A percentile compares a stretch with the other conserved stretches of the same genome.
phyloP scores from a whole-genome alignment of 2,888 invertebrate genomes.

The Myopa tessellatipennis region DNA sequence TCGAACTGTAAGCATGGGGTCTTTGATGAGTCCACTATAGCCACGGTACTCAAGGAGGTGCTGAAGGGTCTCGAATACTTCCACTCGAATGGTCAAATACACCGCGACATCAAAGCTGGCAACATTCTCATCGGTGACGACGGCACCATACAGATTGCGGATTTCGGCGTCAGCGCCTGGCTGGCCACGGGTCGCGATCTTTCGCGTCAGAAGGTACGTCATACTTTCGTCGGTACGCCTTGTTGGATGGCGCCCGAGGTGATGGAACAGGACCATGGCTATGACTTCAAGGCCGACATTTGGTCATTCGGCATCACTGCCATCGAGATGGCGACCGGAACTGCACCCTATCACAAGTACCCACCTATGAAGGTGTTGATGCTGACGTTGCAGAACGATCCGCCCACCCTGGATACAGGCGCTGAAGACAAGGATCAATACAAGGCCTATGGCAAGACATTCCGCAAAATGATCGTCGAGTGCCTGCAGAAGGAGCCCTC shows the following conservation, averaged over 20 bases:
- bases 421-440: slow-evolving; percentile 98
- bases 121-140: slow-evolving; percentile 97
- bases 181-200: slow-evolving; percentile 93
- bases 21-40: slow-evolving; percentile 97
- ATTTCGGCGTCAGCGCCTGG: slow-evolving; percentile 99
- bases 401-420: slow-evolving; percentile 93
- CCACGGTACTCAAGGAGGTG: slow-evolving; percentile 95
- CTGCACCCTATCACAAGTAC: slow-evolving; percentile 98
- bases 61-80: slow-evolving; percentile 98
- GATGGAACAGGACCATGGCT: slow-evolving; percentile 98
- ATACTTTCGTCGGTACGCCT: slow-evolving; percentile 98
- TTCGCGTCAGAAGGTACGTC: slow-evolving; percentile 92
- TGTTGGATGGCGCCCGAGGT: slow-evolving; percentile 99
- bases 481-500: slow-evolving; percentile 96
- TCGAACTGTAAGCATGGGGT: slow-evolving; percentile 94
- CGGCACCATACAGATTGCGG: slow-evolving; percentile 97
- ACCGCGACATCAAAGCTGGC: slow-evolving; percentile 97
- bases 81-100: slow-evolving; percentile 98
- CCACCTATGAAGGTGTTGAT: slow-evolving; percentile 99
- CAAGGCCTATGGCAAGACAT: slow-evolving; percentile 96
- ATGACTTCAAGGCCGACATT: slow-evolving; percentile 93
- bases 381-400: slow-evolving; percentile 98
- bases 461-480: slow-evolving; percentile 95
- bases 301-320: slow-evolving; percentile 90
- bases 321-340: slow-evolving; percentile 98